A percentile compares a stretch with the other conserved stretches of the same genome.
Conservation (phyloP, 2,888 invertebrate genomes). For the Clitarchus hookeri region DNA sequence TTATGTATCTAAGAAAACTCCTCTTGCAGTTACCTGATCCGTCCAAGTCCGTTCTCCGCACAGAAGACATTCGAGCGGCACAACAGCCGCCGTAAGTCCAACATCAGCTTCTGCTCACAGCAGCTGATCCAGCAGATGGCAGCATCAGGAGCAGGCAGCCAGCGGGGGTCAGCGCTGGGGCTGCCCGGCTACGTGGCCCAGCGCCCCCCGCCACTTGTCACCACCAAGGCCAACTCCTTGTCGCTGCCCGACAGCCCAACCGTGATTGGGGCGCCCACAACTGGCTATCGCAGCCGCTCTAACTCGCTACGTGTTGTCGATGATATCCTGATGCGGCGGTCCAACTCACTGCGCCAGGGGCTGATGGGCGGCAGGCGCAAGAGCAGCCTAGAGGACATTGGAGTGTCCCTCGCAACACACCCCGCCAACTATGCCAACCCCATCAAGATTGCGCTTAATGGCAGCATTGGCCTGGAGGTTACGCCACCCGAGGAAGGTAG, state of each 20-base stretch:
- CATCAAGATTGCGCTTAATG: conserved; percentile 83
- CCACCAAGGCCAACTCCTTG: conserved; percentile 86
- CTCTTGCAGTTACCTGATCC: conserved; percentile 77
- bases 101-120: conserved; percentile 88
- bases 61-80: conserved; percentile 93
- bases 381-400: conserved; percentile 85
- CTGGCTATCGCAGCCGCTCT: conserved; percentile 73
- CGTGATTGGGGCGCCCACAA: conserved; percentile 64
- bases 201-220: conserved; percentile 77
- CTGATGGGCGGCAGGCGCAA: conserved; percentile 71
- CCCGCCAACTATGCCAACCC: conserved; percentile 72
- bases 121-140: conserved; percentile 69
- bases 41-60: conserved; percentile 93
- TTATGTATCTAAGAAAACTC: background rate
- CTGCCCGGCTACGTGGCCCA: conserved; percentile 65
- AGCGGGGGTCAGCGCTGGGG: conserved; percentile 72
- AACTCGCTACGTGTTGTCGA: conserved; percentile 87
- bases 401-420: conserved; percentile 62
- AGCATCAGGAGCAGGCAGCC: conserved; percentile 61
- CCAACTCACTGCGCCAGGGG: conserved; percentile 84
- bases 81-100: conserved; percentile 87
- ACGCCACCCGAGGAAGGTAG: conserved; percentile 71
- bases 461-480: conserved; percentile 79
- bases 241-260: conserved; percentile 89
- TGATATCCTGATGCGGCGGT: conserved; percentile 79